These are phyloP conservation scores for Trisateles emortualis DNA, from an alignment of 2,888 invertebrate genomes.

Conservation along the genomic window DNA sequence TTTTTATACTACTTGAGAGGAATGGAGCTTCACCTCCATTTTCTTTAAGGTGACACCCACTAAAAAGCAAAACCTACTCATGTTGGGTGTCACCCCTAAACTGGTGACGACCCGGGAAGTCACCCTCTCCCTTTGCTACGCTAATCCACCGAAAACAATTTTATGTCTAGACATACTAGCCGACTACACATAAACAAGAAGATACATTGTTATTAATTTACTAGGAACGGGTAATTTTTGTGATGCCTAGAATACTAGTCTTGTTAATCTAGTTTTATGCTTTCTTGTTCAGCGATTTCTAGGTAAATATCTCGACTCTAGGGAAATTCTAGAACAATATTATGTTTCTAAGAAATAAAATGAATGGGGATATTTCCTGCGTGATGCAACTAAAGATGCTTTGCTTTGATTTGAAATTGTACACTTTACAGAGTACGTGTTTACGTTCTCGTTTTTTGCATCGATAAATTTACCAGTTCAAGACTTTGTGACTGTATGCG, in stretches of 20 bases:
- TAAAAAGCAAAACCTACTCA: no score
- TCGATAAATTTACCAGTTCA: no score
- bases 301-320: background rate
- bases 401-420: no score
- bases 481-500: no score
- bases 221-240: background rate
- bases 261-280: background rate
- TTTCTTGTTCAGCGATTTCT: background rate
- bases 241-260: background rate
- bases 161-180: conserved; percentile 34
- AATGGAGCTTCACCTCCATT: no score
- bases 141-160: conserved; percentile 35
- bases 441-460: no score
- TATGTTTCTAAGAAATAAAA: background rate
- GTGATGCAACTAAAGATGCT: background rate
- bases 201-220: conserved; percentile 21
- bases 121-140: no score
- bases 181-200: background rate
- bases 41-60: no score
- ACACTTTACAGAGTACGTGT: no score
- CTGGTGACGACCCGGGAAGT: background rate
- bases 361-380: background rate
- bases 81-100: no score
- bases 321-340: conserved; percentile 1
- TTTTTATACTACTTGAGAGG: no score